Base-by-base conservation (phyloP, 2,797 vertebrate genomes). In the Sebastes jordani region DNA sequence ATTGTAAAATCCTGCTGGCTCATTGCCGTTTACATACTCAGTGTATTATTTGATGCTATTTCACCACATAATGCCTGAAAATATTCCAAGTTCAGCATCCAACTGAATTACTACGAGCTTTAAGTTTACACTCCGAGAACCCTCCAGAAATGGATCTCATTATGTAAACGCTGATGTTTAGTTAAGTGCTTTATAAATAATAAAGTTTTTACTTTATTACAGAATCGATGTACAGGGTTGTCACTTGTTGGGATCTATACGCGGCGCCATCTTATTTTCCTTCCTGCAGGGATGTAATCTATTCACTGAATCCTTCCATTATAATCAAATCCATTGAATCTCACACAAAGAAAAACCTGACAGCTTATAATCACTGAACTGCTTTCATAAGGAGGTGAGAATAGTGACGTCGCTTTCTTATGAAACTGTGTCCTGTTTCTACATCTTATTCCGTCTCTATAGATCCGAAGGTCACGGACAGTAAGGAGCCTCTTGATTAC, bases 241-340 rank as follows among this genome's bases (percentile, higher is more conserved):
- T 25, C n/a, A 14, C 73, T 56, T 66, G 38, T 59, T 80, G 58
- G n/a, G 22, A 38, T 59, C 42, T 61, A 30, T 49, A 56, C 76
- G 52, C 0, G 0, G 10, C 18, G 66, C 29, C 49, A 61, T 63
- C 58, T 79, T 79, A 71, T 55, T 72, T 36, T 32, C n/a, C 56
- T 55, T 58, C 59, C 11, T 58, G 30, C 18, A 34, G n/a, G 16
- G 20, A 55, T 67, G 58, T 71, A 65, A 88, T 80, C 32, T 36
- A 52, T 22, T 7, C 30, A 22, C 30, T 5, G 42, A 73, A 82
- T 78, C 74, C 75, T 65, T 82, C 71, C 74, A 89, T 88, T 85
- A 85, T 80, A 86, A 91, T 91, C 86, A 91, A 80, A 88, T 71
- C 84, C 73, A 84, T 83, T 91, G 83, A 93, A 60, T 87, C 67